A percentile compares a stretch with the other conserved stretches of the same genome.
Evolutionary conservation across 2,797 vertebrate genomes (phyloP).

Genomic region (Australoheros facetus): DNA sequence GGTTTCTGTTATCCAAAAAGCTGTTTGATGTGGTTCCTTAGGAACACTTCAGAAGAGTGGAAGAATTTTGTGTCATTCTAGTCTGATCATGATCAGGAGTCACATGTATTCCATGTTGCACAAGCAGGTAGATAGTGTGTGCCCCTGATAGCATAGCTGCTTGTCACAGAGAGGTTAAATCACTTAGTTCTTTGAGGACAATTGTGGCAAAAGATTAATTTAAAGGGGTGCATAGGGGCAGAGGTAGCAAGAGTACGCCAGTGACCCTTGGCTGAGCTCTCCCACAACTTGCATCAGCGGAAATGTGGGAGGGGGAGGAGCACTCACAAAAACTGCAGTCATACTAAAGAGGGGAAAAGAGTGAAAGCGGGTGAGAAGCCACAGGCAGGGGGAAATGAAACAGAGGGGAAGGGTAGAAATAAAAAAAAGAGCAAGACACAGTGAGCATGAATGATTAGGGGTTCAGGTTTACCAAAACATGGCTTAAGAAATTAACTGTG

Average conservation of each 20-base stretch:
- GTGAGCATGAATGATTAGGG: slow-evolving; percentile 67
- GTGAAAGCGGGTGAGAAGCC: slow-evolving; percentile 56
- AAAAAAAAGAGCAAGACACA: slow-evolving; percentile 52
- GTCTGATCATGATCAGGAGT: slow-evolving; percentile 23
- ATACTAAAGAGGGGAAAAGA: slow-evolving; percentile 42
- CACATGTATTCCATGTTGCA: slow-evolving; percentile 42
- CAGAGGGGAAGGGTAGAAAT: slow-evolving; percentile 53
- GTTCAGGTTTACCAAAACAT: slow-evolving; percentile 79
- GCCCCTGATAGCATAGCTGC: slow-evolving; percentile 52
- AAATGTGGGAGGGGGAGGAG: slow-evolving; percentile 66
- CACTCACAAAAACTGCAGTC: slow-evolving; percentile 61
- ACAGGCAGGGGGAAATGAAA: slow-evolving; percentile 53
- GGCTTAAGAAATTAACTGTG: slow-evolving; percentile 74
- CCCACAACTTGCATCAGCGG: slow-evolving; percentile 74
- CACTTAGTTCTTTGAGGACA: slow-evolving; percentile 62
- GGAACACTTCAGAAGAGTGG: slow-evolving; percentile 30
- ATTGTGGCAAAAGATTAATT: slow-evolving; percentile 69
- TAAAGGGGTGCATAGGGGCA: slow-evolving; percentile 57
- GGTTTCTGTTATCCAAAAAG: neutral
- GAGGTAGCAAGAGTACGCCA: slow-evolving; percentile 67
- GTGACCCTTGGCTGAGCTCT: slow-evolving; percentile 83
- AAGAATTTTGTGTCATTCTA: slow-evolving; percentile 13
- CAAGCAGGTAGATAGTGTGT: slow-evolving; percentile 41
- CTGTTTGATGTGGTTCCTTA: slow-evolving; percentile 44
- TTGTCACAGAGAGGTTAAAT: slow-evolving; percentile 70